These are phyloP conservation scores for Julus scandinavius DNA, from an alignment of 2,888 invertebrate species.

Conservation along the genomic window DNA sequence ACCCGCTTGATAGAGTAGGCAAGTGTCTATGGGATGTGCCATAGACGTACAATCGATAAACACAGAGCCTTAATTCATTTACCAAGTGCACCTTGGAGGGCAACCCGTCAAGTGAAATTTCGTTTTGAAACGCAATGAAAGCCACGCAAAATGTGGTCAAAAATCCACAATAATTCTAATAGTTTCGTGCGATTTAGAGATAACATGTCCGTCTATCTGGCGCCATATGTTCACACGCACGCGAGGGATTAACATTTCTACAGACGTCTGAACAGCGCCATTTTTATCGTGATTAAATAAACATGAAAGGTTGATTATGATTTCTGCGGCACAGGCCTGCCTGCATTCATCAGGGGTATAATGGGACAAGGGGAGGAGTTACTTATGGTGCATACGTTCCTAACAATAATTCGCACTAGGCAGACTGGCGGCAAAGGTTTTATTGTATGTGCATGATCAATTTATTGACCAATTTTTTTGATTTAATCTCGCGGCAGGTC, in stretches of 20 bases:
- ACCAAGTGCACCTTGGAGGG: constrained; percentile 1
- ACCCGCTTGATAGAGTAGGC: constrained; percentile 7
- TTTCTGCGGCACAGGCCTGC: neutral
- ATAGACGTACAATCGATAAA: neutral
- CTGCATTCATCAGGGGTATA: neutral
- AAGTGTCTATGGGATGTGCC: neutral
- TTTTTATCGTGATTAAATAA: neutral
- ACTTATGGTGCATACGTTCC: neutral
- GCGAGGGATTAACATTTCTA: neutral
- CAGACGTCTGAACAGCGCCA: neutral
- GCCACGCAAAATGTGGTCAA: neutral
- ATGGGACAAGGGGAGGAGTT: neutral
- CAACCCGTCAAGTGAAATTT: neutral
- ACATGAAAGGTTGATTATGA: constrained; percentile 10
- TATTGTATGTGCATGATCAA: neutral
- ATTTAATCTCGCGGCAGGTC: neutral
- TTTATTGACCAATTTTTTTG: neutral
- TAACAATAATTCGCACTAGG: neutral
- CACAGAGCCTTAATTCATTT: neutral
- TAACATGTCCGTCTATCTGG: neutral
- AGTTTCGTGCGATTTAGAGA: neutral
- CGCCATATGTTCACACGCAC: neutral
- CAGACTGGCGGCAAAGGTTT: constrained; percentile 27
- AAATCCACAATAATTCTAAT: neutral
- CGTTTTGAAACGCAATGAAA: neutral